Base-by-base conservation (phyloP, 2,888 invertebrate species). In the Caenorhabditis parvicauda region DNA sequence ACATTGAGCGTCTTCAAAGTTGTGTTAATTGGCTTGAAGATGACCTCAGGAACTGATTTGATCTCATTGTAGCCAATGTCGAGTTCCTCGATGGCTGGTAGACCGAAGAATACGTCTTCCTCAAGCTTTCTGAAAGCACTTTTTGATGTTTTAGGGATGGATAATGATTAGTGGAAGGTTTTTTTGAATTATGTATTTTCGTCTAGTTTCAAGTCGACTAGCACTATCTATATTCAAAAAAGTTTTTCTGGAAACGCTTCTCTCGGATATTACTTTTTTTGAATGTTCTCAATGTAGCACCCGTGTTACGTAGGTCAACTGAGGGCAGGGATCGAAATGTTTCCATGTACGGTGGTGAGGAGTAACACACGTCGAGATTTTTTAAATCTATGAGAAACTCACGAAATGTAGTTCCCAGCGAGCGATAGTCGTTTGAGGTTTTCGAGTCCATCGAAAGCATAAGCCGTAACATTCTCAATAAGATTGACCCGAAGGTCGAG, bases 401-500 rank as follows among this genome's bases (percentile, higher is more conserved):
- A 64, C 63, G 64, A 54, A 45, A 72, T 70, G 42, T 67, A 80
- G 54, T 80, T 80, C 32, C 79, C 79, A 2, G 91, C 91, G 58
- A 93, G 84, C 75, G 90, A 89, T 59, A 93, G 86, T 76, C 89
- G 88, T 50, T 89, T 88, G 7, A 94, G 89, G 78, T 90, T 89
- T 44, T 88, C 88, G 29, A 92, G 84, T 7, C 90, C 89, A 17
- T 89, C 88, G 81, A 93, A 92, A 0, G 91, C 90, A 64, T 89
- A 88, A 37, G 88, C 88, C 61, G 90, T 88, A 66, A 93, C 87
- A 71, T 87, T 72, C 48, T 79, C 87, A 70, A 90, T 87, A 0
- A 91, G 89, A 83, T 94, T 94, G 82, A 90, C 89, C 72, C 88
- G 88, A 60, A 94, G 84, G 45, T 91, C 87, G 66, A 94, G 87